Evolutionary conservation across 2,113 vertebrate genomes (phyloP).

Genomic region (Megalops atlanticus): DNA sequence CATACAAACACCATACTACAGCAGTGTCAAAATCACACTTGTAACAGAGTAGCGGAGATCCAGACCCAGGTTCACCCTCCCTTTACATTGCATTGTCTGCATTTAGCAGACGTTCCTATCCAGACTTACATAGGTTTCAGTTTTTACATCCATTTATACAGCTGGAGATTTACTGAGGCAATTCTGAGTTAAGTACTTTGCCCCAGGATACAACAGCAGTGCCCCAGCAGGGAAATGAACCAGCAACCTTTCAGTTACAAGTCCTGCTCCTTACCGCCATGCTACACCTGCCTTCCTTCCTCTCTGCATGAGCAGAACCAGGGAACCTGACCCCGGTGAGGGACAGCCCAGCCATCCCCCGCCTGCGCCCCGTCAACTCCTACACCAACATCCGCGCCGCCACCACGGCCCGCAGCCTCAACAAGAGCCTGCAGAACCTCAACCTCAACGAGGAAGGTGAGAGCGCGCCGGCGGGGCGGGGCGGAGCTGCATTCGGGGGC

Average conservation of each 20-base stretch:
- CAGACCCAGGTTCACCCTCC: no score
- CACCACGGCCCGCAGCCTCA: slow-evolving; percentile 85
- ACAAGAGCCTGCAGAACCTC: slow-evolving; percentile 98
- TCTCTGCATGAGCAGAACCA: slow-evolving; percentile 67
- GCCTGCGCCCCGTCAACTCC: slow-evolving; percentile 93
- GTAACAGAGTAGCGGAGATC: no score
- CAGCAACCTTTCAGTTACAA: no score
- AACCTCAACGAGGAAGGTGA: slow-evolving; percentile 92
- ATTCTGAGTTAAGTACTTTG: no score
- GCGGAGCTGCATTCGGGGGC: fast-evolving
- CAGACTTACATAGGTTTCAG: no score
- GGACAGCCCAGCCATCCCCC: slow-evolving; percentile 83
- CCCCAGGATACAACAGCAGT: no score
- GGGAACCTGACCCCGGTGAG: slow-evolving; percentile 89
- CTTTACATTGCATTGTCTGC: neutral
- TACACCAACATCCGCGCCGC: slow-evolving; percentile 96
- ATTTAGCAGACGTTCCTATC: neutral
- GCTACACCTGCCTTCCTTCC: neutral
- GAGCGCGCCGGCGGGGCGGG: slow-evolving; percentile 9
- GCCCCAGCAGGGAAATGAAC: no score
- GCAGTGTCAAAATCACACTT: no score
- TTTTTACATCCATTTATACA: no score
- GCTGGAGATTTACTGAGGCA: no score
- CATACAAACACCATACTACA: no score
- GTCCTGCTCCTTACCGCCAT: no score